phyloP scores from a whole-genome alignment of 2,797 vertebrate species.

The Gastrophryne carolinensis region DNA sequence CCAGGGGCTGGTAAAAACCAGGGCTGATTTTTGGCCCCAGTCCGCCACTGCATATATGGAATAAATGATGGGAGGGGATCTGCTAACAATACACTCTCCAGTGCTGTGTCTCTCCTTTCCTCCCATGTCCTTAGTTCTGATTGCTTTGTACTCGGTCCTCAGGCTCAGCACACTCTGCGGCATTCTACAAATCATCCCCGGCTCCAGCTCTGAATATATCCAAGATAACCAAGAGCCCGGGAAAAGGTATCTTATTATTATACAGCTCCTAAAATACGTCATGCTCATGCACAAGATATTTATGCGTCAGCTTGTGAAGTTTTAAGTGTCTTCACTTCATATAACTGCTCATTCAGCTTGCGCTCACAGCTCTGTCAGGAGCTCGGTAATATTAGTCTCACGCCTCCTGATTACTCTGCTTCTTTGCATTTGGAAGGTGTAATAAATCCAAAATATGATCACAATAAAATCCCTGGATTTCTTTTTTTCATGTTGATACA shows the following conservation, averaged over 20 bases:
- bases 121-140: not conserved
- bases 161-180: not conserved
- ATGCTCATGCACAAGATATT: constrained; percentile 45
- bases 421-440: constrained; percentile 38
- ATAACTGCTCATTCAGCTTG: constrained; percentile 40
- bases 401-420: constrained; percentile 47
- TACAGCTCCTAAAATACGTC: constrained; percentile 15
- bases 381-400: constrained; percentile 49
- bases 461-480: constrained; percentile 46
- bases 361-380: constrained; percentile 41
- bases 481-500: constrained; percentile 37
- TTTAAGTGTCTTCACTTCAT: constrained; percentile 50
- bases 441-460: constrained; percentile 53
- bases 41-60: too few relatives aligned
- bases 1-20: too few relatives aligned
- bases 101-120: not conserved
- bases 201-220: constrained; percentile 2
- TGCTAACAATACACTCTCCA: too few relatives aligned
- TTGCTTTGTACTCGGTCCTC: not conserved
- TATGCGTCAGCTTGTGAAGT: constrained; percentile 48
- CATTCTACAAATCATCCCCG: too few relatives aligned
- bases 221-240: not conserved
- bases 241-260: constrained; percentile 8
- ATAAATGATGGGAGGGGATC: too few relatives aligned
- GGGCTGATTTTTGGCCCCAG: too few relatives aligned